These are phyloP conservation scores for Acrocyrtus sp. DNA, from an alignment of 2,888 invertebrate species.

Conservation along the genomic window DNA sequence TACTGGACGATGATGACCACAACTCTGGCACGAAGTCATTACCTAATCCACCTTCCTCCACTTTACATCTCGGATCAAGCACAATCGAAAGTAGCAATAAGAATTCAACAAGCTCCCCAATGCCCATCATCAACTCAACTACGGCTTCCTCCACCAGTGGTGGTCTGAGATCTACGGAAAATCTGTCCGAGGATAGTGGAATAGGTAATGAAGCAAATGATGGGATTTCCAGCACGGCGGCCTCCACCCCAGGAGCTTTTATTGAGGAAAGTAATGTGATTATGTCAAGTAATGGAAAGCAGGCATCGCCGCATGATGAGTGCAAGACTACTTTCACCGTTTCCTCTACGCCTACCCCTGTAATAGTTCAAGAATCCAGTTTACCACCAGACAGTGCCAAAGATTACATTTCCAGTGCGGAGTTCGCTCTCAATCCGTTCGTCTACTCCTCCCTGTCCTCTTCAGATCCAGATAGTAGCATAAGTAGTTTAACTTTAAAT, in stretches of 20 bases:
- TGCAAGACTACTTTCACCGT: neutral
- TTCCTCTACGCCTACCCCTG: constrained; percentile 1
- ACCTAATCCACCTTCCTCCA: constrained; percentile 11
- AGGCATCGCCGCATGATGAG: constrained; percentile 16
- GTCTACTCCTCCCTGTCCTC: constrained; percentile 62
- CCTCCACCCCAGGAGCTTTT: constrained; percentile 50
- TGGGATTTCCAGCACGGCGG: constrained; percentile 51
- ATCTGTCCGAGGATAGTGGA: constrained; percentile 62
- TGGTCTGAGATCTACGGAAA: constrained; percentile 60
- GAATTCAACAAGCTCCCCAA: constrained; percentile 43
- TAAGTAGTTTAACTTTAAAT: constrained; percentile 25
- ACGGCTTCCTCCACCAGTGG: constrained; percentile 45
- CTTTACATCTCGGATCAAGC: constrained; percentile 33
- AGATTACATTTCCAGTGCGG: constrained; percentile 58
- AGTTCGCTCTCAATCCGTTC: constrained; percentile 63
- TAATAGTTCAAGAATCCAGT: constrained; percentile 15
- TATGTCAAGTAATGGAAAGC: constrained; percentile 33
- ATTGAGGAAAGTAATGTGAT: constrained; percentile 47
- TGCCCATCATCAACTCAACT: constrained; percentile 29
- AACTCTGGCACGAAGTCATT: constrained; percentile 46
- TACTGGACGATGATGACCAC: neutral
- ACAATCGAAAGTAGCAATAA: constrained; percentile 52
- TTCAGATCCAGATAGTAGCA: constrained; percentile 53
- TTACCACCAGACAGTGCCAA: constrained; percentile 51
- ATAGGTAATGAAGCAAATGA: constrained; percentile 59